phyloP scores from a whole-genome alignment of 1,140 invertebrate species.

The Drosophila eugracilis region DNA sequence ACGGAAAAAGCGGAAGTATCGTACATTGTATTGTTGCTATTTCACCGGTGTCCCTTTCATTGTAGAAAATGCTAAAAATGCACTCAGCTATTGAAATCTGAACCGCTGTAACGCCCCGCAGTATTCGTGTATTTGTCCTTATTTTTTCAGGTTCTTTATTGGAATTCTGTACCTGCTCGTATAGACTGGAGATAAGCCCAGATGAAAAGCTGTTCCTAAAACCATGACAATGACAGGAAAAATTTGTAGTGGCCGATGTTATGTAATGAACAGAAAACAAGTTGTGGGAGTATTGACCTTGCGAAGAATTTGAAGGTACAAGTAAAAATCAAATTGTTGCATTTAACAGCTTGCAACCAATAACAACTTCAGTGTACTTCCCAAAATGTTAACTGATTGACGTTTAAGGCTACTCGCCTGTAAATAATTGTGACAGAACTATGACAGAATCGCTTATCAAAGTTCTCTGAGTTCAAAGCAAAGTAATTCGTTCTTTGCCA shows the following conservation, averaged over 20 bases:
- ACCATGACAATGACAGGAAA: conserved; percentile 45
- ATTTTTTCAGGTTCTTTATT: conserved; percentile 21
- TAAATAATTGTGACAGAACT: conserved; percentile 7
- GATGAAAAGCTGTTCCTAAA: conserved; percentile 13
- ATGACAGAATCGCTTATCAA: neutral
- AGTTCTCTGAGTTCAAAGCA: neutral
- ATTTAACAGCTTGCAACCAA: no score
- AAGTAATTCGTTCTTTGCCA: neutral
- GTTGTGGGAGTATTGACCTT: neutral
- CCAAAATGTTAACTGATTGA: neutral
- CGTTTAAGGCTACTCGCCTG: neutral
- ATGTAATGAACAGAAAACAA: neutral
- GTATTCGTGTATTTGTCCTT: conserved; percentile 70
- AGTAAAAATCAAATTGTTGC: no score
- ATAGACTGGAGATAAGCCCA: conserved; percentile 52
- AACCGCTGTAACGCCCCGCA: conserved; percentile 21
- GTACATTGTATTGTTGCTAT: conserved; percentile 54
- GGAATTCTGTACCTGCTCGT: conserved; percentile 15
- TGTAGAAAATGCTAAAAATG: conserved; percentile 76
- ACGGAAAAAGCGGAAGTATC: conserved; percentile 28
- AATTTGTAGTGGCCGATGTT: conserved; percentile 5
- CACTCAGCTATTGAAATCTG: conserved; percentile 77
- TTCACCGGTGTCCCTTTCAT: conserved; percentile 34
- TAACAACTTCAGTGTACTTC: no score
- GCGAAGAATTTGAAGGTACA: no score